Conservation (phyloP, 2,888 invertebrate genomes). For the Drosophila siamana region DNA sequence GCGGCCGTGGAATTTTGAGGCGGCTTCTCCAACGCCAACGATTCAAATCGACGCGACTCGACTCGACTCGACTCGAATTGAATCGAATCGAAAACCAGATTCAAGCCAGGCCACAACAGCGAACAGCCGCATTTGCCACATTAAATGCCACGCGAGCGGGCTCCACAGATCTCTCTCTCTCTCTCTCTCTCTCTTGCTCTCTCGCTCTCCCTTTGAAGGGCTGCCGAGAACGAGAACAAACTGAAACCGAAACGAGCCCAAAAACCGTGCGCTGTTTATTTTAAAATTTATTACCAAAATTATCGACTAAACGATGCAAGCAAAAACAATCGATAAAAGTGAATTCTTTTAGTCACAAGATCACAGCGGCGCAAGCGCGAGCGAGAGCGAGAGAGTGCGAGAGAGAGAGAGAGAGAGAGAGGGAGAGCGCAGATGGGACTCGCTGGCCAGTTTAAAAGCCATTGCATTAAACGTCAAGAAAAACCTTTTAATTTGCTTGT, state of each 20-base stretch:
- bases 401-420: slow-evolving; percentile 15
- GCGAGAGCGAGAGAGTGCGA: background rate
- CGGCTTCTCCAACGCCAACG: slow-evolving; percentile 66
- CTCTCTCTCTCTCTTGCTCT: background rate
- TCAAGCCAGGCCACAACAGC: background rate
- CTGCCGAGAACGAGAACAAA: slow-evolving; percentile 11
- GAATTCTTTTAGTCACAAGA: slow-evolving; percentile 68
- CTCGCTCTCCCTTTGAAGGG: background rate
- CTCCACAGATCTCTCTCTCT: slow-evolving; percentile 19
- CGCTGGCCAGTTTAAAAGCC: slow-evolving; percentile 68
- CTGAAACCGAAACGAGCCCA: slow-evolving; percentile 33
- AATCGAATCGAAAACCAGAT: slow-evolving; percentile 8
- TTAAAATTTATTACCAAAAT: slow-evolving; percentile 83
- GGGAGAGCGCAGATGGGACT: slow-evolving; percentile 24
- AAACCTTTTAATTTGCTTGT: slow-evolving; percentile 85
- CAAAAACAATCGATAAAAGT: slow-evolving; percentile 83
- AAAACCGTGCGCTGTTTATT: slow-evolving; percentile 71
- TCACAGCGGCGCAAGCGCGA: too few species aligned
- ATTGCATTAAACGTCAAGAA: slow-evolving; percentile 77
- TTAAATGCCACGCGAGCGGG: slow-evolving; percentile 35
- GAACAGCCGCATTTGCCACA: slow-evolving; percentile 30
- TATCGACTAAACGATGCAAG: slow-evolving; percentile 84
- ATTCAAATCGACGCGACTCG: slow-evolving; percentile 16
- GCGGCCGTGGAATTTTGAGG: slow-evolving; percentile 74
- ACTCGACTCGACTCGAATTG: slow-evolving; percentile 6